Conservation (phyloP, 2,888 invertebrate genomes). For the Acanthococcus lagerstroemiae region DNA sequence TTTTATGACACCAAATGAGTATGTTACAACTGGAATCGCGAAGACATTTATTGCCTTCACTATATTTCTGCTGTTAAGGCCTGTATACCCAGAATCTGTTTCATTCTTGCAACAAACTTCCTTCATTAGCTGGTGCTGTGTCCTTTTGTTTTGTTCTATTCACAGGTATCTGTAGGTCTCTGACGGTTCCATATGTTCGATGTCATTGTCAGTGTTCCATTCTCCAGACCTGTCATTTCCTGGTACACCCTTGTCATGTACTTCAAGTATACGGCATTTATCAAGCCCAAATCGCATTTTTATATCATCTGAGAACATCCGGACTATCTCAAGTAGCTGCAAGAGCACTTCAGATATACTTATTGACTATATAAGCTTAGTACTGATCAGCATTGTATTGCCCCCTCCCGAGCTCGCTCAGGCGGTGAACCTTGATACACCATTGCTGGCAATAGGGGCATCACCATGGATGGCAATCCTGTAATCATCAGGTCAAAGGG, state of each 20-base stretch:
- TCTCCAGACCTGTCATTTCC: neutral
- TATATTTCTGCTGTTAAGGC: conserved; percentile 11
- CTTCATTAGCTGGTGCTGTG: conserved; percentile 22
- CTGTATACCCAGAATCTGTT: conserved; percentile 24
- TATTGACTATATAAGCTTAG: no score
- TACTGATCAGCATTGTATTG: no score
- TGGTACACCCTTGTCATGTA: conserved; percentile 4
- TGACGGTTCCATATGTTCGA: conserved; percentile 14
- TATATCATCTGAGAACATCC: conserved; percentile 30
- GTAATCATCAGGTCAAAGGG: no score
- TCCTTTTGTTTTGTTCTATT: conserved; percentile 3
- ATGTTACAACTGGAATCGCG: conserved; percentile 32
- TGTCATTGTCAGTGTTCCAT: conserved; percentile 2
- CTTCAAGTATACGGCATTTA: conserved; percentile 32
- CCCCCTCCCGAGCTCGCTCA: no score
- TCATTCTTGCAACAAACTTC: conserved; percentile 23
- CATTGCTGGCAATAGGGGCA: no score
- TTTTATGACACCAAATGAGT: conserved; percentile 32
- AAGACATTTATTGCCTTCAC: conserved; percentile 30
- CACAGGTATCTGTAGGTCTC: conserved; percentile 33
- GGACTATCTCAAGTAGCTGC: conserved; percentile 14
- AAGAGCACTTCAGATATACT: no score
- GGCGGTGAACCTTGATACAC: no score
- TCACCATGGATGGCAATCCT: no score
- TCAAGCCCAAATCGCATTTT: conserved; percentile 34